Conservation (phyloP, 2,113 vertebrate species). For the Strigops habroptila region DNA sequence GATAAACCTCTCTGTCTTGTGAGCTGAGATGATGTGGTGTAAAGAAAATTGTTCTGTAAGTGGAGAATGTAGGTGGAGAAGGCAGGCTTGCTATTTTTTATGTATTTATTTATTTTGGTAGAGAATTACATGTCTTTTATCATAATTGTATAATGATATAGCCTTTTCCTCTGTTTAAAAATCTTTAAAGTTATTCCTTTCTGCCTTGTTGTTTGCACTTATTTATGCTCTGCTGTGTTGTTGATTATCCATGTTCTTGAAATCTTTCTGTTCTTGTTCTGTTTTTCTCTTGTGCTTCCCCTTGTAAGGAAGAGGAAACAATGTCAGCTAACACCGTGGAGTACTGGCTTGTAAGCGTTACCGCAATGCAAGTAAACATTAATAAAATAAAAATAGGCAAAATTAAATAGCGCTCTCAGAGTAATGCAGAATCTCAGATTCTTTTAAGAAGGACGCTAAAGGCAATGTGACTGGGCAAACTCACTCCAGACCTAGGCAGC, state of each 20-base stretch:
- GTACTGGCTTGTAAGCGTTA: neutral
- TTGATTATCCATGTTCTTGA: neutral
- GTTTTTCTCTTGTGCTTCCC: neutral
- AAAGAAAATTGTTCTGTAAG: neutral
- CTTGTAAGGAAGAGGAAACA: neutral
- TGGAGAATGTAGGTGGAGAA: neutral
- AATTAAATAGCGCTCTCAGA: neutral
- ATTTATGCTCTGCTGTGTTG: slow-evolving; percentile 1
- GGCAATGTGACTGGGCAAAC: neutral
- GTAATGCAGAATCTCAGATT: neutral
- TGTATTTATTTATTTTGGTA: neutral
- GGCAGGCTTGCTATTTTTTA: neutral
- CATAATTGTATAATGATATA: slow-evolving; percentile 6
- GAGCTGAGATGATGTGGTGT: neutral
- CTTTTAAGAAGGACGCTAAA: neutral
- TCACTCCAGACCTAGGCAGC: neutral
- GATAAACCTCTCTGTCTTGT: neutral
- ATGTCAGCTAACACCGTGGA: neutral
- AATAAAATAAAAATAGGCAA: neutral
- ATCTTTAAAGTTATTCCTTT: slow-evolving; percentile 20
- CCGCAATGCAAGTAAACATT: neutral
- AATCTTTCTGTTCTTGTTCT: neutral
- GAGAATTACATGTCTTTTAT: neutral
- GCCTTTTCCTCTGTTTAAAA: neutral
- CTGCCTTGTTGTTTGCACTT: slow-evolving; percentile 24